Evolutionary conservation across 2,888 invertebrate species (phyloP).

Genomic region (Caenorhabditis sp.): DNA sequence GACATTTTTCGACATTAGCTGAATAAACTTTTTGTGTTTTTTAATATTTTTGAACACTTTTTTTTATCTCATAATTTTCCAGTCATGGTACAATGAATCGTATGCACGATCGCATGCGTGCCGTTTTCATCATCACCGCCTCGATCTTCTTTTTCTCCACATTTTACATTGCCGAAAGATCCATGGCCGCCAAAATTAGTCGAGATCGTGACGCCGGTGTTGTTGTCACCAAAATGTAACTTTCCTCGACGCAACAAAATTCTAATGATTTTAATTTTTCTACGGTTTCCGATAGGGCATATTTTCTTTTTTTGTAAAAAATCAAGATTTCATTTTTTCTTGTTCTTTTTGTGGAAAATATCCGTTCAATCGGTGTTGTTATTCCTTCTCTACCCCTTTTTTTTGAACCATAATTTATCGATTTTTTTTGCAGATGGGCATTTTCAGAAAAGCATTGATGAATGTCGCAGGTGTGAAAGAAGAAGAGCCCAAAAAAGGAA

Average conservation of each 20-base stretch:
- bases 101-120: constrained; percentile 64
- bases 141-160: constrained; percentile 51
- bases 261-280: not conserved
- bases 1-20: no score
- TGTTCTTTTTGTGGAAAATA: constrained; percentile 2
- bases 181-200: constrained; percentile 41
- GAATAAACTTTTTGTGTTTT: no score
- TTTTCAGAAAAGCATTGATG: constrained; percentile 57
- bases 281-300: constrained; percentile 6
- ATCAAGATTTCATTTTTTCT: not conserved
- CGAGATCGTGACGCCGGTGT: constrained; percentile 56
- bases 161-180: constrained; percentile 44
- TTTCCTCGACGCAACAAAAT: not conserved
- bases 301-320: constrained; percentile 6
- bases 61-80: constrained; percentile 15
- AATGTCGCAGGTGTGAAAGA: constrained; percentile 47
- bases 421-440: constrained; percentile 43
- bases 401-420: not conserved
- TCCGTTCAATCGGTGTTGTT: constrained; percentile 42
- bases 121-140: constrained; percentile 58
- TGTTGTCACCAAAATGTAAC: constrained; percentile 49
- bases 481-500: constrained; percentile 40
- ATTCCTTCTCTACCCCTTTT: constrained; percentile 1
- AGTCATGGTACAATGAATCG: constrained; percentile 62
- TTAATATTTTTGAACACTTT: not conserved